Percentiles rank a stretch among this genome's conserved stretches.
These are phyloP conservation scores for Poeciliopsis presidionis DNA, from an alignment of 2,797 vertebrate species.

Conservation along the genomic window DNA sequence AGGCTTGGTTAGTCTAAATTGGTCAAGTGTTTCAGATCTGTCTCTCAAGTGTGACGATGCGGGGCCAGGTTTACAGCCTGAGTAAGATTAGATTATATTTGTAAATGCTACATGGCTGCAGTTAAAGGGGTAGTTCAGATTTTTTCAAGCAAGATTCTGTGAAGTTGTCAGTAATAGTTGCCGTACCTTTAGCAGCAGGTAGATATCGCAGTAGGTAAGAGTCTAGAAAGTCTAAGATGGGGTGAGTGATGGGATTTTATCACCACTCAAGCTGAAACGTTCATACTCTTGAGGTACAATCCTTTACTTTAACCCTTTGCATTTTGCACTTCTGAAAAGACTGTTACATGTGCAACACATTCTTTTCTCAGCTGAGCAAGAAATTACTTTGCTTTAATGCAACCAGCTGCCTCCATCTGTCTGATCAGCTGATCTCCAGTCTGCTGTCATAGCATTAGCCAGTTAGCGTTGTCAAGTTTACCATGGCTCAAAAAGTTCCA, in stretches of 20 bases:
- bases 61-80: conserved; percentile 30
- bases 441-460: neutral
- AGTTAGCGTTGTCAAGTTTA: neutral
- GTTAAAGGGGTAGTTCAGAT: neutral
- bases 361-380: neutral
- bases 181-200: neutral
- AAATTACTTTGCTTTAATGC: neutral
- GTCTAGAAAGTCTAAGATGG: neutral
- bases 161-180: neutral
- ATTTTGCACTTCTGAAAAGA: no score
- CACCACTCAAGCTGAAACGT: neutral
- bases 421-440: conserved; percentile 1
- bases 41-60: conserved; percentile 34
- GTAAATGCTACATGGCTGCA: neutral
- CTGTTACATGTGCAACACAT: neutral
- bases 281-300: neutral
- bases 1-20: conserved; percentile 66
- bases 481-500: neutral
- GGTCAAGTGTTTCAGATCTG: conserved; percentile 59
- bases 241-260: neutral
- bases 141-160: neutral
- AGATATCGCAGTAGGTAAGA: neutral
- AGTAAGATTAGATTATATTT: conserved; percentile 2
- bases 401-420: neutral
- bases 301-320: neutral